Base-by-base conservation (phyloP, 2,797 vertebrate genomes). In the Catamblyrhynchus diadema region DNA sequence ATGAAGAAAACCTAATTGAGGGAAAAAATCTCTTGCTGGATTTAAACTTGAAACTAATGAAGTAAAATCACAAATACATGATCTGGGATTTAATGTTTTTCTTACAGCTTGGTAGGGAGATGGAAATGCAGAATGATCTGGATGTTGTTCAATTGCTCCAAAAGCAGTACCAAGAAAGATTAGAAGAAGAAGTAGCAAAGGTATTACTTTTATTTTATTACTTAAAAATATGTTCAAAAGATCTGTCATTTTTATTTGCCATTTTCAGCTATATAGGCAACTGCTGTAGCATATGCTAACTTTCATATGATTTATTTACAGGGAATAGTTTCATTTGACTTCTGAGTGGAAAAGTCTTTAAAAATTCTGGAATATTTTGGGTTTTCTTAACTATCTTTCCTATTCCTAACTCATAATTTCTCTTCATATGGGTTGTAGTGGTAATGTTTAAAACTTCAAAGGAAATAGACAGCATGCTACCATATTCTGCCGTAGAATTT, bases 181-280 rank as follows among this genome's bases (percentile, higher is more conserved):
- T 99, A 93, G 98, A 99, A 97, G 98, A 99, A 97, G 99, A 99
- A 98, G 98, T 99, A 70, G 99, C 99, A 45, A 99, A 99, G 98
- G 99, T 99, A 98, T 57, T 54, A 11, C 21, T 65, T 75, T 65
- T 17, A 42, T 85, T 77, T 66, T 2, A 0, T 86, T 71, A 44
- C 14, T 51, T 91, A 27, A 70, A 84, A 65, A 64, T 47, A 14
- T 7, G 0, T 28, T 61, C 0, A 13, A 48, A 61, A 80, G 64
- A 35, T 30, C 8, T 23, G 13, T 12, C 8, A 18, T 32, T 72
- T 73, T 74, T 16, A 15, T 87, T 78, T 94, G 17, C 15, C 5
- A 3, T 88, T 89, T 91, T 47, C 72, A 37, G 59, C 25, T 73
- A 20, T 77, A 86, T 18, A 10, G 41, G 27, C 23, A 54, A 15